Percentiles rank a stretch among this genome's conserved stretches.
Conservation (phyloP, 1,140 invertebrate species). For the Grapholita molesta region DNA sequence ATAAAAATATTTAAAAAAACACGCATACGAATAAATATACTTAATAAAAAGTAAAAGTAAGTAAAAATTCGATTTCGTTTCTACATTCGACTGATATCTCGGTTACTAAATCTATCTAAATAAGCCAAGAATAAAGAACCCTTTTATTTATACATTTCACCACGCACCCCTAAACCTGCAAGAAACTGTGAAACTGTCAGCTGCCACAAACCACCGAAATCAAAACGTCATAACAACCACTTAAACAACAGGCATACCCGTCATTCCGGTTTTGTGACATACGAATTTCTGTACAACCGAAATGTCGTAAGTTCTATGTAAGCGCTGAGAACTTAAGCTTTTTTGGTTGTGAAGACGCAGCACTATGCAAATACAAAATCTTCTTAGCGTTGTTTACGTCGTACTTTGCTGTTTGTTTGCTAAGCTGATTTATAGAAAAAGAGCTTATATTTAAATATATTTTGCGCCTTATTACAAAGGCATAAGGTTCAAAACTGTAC, state of each 20-base stretch:
- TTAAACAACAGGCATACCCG: neutral
- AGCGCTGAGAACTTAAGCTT: neutral
- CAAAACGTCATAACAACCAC: neutral
- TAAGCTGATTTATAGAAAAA: neutral
- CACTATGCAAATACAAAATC: slow-evolving; percentile 16
- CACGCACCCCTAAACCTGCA: neutral
- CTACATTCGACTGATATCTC: no score
- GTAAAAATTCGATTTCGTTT: no score
- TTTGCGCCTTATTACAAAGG: neutral
- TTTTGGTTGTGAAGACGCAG: neutral
- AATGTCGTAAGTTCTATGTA: neutral
- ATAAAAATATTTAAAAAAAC: no score
- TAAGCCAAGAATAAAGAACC: no score
- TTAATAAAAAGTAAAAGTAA: no score
- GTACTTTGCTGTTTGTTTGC: neutral
- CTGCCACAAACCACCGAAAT: neutral
- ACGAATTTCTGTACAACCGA: neutral
- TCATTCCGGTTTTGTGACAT: neutral
- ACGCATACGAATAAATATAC: no score
- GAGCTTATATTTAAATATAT: neutral
- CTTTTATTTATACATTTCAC: neutral
- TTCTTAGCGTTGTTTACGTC: slow-evolving; percentile 7
- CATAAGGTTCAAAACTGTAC: neutral
- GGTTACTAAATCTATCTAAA: no score
- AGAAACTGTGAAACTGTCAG: slow-evolving; percentile 9